phyloP scores from a whole-genome alignment of 2,888 invertebrate species.

The Lamproptera curius region DNA sequence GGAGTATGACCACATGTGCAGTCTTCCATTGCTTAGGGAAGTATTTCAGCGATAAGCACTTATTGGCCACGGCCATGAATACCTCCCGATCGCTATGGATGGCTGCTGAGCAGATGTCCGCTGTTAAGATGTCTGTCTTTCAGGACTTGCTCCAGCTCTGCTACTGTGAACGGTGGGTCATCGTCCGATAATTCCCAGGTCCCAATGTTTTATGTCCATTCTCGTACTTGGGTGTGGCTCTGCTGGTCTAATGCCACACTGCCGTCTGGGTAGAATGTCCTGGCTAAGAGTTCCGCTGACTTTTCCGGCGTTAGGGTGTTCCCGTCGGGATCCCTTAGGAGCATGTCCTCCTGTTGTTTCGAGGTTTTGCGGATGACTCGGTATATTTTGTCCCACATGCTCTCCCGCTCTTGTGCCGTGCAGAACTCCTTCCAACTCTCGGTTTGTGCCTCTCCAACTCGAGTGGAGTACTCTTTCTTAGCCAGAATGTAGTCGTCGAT shows the following conservation, averaged over 20 bases:
- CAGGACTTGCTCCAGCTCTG: slow-evolving; percentile 16
- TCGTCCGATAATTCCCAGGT: slow-evolving; percentile 7
- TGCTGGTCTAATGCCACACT: slow-evolving; percentile 3
- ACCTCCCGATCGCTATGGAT: slow-evolving; percentile 4
- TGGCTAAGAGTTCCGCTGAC: slow-evolving; percentile 20
- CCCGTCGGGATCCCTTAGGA: slow-evolving; percentile 13
- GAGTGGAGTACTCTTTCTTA: slow-evolving; percentile 11
- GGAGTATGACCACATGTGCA: not conserved
- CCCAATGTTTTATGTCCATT: slow-evolving; percentile 16
- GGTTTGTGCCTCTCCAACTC: slow-evolving; percentile 21
- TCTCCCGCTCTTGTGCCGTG: slow-evolving; percentile 24
- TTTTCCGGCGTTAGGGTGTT: slow-evolving; percentile 7
- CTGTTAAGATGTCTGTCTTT: slow-evolving; percentile 26
- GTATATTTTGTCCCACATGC: slow-evolving; percentile 20
- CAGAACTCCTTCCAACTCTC: slow-evolving; percentile 29
- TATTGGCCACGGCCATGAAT: slow-evolving; percentile 19
- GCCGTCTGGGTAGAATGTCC: slow-evolving; percentile 27
- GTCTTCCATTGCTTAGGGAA: slow-evolving; percentile 21
- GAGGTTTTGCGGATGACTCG: not conserved
- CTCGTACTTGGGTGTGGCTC: not conserved
- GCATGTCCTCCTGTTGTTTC: slow-evolving; percentile 13
- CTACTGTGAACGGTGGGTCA: slow-evolving; percentile 17
- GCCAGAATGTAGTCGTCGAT: slow-evolving; percentile 23
- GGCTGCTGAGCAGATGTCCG: slow-evolving; percentile 27
- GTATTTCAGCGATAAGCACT: slow-evolving; percentile 20